phyloP scores from a whole-genome alignment of 2,888 invertebrate genomes.

The Drosophila ustulata region DNA sequence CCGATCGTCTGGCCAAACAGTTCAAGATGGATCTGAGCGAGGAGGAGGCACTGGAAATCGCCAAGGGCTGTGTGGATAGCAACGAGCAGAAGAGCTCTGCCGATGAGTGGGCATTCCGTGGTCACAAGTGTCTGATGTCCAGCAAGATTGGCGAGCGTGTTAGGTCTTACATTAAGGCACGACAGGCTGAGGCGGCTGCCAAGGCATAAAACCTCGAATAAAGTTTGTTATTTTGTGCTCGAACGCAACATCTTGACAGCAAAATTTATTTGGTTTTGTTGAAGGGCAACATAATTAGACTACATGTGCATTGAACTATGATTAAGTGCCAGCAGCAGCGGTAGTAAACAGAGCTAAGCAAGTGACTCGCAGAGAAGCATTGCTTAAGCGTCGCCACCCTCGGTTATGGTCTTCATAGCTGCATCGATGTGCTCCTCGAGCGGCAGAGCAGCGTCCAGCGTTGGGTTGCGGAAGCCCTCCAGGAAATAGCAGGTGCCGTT shows the following conservation, averaged over 20 bases:
- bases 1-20: slow-evolving; percentile 82
- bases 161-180: slow-evolving; percentile 70
- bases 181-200: slow-evolving; percentile 61
- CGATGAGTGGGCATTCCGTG: slow-evolving; percentile 83
- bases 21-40: slow-evolving; percentile 82
- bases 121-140: slow-evolving; percentile 81
- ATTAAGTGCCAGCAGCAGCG: slow-evolving; percentile 28
- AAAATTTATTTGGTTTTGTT: slow-evolving; percentile 51
- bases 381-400: slow-evolving; percentile 69
- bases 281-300: slow-evolving; percentile 59
- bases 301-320: slow-evolving; percentile 72
- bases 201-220: slow-evolving; percentile 25
- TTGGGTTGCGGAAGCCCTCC: slow-evolving; percentile 91
- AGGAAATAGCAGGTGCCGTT: slow-evolving; percentile 95
- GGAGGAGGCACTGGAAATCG: slow-evolving; percentile 77
- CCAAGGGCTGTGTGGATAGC: slow-evolving; percentile 80
- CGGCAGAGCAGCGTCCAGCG: slow-evolving; percentile 87
- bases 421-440: slow-evolving; percentile 84
- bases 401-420: slow-evolving; percentile 83
- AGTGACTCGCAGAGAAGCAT: slow-evolving; percentile 23
- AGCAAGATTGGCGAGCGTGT: slow-evolving; percentile 82
- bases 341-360: slow-evolving; percentile 53
- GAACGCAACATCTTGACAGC: slow-evolving; percentile 56
- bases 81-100: slow-evolving; percentile 74
- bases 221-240: slow-evolving; percentile 32